A percentile compares a stretch with the other conserved stretches of the same genome.
Conservation (phyloP, 1,140 invertebrate species). For the Glomeris maerens region DNA sequence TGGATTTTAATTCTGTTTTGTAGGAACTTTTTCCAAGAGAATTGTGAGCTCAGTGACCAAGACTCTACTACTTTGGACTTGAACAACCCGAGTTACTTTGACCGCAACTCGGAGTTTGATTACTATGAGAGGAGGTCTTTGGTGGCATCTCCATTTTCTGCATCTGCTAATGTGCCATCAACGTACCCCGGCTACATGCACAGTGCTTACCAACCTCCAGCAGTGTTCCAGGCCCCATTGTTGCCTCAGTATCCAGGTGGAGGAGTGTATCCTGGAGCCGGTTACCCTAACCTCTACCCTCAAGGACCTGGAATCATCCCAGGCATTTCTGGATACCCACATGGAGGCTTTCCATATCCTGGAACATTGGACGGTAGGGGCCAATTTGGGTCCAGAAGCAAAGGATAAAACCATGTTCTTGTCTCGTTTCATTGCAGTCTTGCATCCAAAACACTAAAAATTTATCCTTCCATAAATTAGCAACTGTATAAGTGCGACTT, state of each 20-base stretch:
- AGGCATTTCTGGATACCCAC: neutral
- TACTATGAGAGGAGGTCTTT: constrained; percentile 49
- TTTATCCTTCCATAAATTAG: too few relatives aligned
- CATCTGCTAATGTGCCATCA: neutral
- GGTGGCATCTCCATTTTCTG: neutral
- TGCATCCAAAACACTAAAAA: too few relatives aligned
- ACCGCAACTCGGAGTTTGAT: constrained; percentile 64
- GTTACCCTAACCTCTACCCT: too few relatives aligned
- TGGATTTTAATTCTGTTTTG: too few relatives aligned
- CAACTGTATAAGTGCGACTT: too few relatives aligned
- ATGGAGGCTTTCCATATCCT: neutral
- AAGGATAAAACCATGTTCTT: constrained; percentile 1
- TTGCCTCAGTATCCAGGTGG: neutral
- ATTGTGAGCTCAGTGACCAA: constrained; percentile 75
- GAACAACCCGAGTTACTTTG: constrained; percentile 68
- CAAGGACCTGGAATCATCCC: neutral
- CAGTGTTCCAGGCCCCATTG: neutral
- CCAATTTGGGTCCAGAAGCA: neutral
- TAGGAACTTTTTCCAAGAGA: constrained; percentile 46
- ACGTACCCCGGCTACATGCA: neutral
- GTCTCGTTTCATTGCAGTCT: too few relatives aligned
- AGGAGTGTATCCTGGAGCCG: neutral
- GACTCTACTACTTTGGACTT: constrained; percentile 68
- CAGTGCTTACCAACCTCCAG: neutral
- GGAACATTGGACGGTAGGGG: constrained; percentile 18